Evolutionary conservation across 2,113 vertebrate genomes (phyloP).

Genomic region (Plectropomus leopardus): DNA sequence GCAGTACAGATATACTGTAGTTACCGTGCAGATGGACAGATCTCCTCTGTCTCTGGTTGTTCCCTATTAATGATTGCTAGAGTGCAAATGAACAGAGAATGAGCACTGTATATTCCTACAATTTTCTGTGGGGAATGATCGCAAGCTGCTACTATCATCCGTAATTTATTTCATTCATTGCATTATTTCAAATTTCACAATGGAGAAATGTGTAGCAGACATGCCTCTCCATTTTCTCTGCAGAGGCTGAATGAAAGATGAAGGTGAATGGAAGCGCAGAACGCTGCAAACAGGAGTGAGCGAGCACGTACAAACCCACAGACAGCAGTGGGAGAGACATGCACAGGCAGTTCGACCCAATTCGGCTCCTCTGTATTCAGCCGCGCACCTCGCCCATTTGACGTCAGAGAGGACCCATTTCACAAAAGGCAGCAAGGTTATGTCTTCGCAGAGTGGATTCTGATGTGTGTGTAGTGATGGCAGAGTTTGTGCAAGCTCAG

Average conservation of each 20-base stretch:
- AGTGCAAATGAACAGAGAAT: slow-evolving; percentile 10
- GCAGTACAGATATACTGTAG: too few species aligned
- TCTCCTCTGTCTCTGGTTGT: neutral
- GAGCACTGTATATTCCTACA: neutral
- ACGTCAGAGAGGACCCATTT: slow-evolving; percentile 76
- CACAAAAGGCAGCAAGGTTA: slow-evolving; percentile 70
- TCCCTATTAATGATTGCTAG: neutral
- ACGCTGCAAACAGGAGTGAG: slow-evolving; percentile 52
- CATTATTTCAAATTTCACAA: slow-evolving; percentile 51
- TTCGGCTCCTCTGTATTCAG: slow-evolving; percentile 75
- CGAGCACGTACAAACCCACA: slow-evolving; percentile 64
- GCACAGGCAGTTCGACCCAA: slow-evolving; percentile 66
- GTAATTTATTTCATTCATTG: slow-evolving; percentile 50
- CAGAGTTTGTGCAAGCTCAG: slow-evolving; percentile 63
- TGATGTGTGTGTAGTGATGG: slow-evolving; percentile 46
- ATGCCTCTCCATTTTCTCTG: slow-evolving; percentile 59
- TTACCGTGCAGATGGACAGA: too few species aligned
- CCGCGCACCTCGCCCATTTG: slow-evolving; percentile 62
- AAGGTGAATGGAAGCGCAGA: slow-evolving; percentile 70
- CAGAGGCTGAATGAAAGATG: slow-evolving; percentile 71
- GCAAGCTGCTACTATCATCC: slow-evolving; percentile 14
- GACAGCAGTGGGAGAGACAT: slow-evolving; percentile 57
- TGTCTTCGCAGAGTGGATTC: slow-evolving; percentile 51
- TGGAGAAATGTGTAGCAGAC: slow-evolving; percentile 33
- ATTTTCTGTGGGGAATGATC: slow-evolving; percentile 1